Conservation (phyloP, 1,140 invertebrate species). For the Drosophila nannoptera region DNA sequence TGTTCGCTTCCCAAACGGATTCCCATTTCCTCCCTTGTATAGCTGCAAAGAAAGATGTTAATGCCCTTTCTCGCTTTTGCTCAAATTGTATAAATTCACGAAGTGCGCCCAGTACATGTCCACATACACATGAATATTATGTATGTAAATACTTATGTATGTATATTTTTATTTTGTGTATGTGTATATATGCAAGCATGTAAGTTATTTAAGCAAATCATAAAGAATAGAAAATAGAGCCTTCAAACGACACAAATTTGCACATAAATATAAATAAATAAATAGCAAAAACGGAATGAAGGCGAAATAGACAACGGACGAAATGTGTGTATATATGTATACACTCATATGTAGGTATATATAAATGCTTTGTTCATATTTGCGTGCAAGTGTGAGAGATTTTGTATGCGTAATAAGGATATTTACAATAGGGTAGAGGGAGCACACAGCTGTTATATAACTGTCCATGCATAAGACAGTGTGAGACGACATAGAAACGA, state of each 20-base stretch:
- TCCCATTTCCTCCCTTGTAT: no score
- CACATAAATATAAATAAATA: constrained; percentile 28
- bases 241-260: background rate
- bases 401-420: constrained; percentile 43
- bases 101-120: constrained; percentile 15
- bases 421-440: constrained; percentile 6
- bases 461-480: constrained; percentile 17
- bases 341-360: background rate
- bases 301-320: constrained; percentile 8
- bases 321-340: constrained; percentile 3
- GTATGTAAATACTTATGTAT: background rate
- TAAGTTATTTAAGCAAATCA: constrained; percentile 4
- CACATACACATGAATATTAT: background rate
- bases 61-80: no score
- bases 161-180: background rate
- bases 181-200: constrained; percentile 6
- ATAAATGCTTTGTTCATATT: constrained; percentile 22
- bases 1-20: background rate
- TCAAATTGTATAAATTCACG: constrained; percentile 3
- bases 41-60: no score
- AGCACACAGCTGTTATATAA: constrained; percentile 56
- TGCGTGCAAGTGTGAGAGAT: no score
- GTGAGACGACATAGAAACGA: background rate
- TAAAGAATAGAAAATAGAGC: constrained; percentile 2
- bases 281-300: constrained; percentile 11